Conservation (phyloP, 2,113 vertebrate species). For the Danio rerio region GRCz12tu NC_133176.1:46516001-46516500, state of each 20-base stretch:
- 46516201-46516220: background rate
- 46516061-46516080: constrained; percentile 37
- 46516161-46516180: background rate
- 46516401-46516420: too few species aligned
- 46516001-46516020: constrained; percentile 27
- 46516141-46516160: background rate
- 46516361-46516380: too few species aligned
- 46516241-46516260: background rate
- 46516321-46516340: too few species aligned
- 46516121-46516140: constrained; percentile 8
- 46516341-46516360: too few species aligned
- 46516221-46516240: background rate
- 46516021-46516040: constrained; percentile 18
- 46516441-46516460: too few species aligned
- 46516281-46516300: too few species aligned
- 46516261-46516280: background rate
- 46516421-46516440: too few species aligned
- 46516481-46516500: too few species aligned
- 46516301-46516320: too few species aligned
- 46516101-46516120: background rate
- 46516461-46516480: too few species aligned
- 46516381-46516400: too few species aligned
- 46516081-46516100: constrained; percentile 41
- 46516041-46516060: constrained; percentile 38
- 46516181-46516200: background rate